Percentiles rank a stretch among this genome's conserved stretches.
Conservation (phyloP, 2,888 invertebrate species). For the Xestoiulus laeticollis region DNA sequence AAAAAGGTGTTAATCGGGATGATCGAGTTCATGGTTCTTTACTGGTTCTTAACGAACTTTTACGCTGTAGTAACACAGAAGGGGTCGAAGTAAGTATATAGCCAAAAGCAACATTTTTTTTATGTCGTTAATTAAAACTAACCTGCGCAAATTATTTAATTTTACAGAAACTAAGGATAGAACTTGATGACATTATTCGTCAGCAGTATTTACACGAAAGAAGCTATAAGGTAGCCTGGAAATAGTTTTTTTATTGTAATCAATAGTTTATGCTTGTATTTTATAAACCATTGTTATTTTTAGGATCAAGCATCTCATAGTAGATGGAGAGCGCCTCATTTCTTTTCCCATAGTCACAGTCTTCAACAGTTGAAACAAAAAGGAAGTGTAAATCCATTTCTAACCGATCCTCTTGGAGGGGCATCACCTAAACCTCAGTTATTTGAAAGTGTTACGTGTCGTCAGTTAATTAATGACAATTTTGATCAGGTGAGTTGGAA, state of each 20-base stretch:
- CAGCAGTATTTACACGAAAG: conserved; percentile 63
- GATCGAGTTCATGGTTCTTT: conserved; percentile 93
- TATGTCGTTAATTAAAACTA: not conserved
- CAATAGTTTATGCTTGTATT: not conserved
- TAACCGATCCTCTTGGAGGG: not conserved
- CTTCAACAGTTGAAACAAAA: conserved; percentile 58
- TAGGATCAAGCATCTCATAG: conserved; percentile 52
- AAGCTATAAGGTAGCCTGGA: conserved; percentile 53
- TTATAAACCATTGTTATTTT: not conserved
- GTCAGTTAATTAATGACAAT: conserved; percentile 81
- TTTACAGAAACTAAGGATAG: conserved; percentile 62
- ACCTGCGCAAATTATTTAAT: not conserved
- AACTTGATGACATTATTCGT: conserved; percentile 64
- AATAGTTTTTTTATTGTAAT: conserved; percentile 2
- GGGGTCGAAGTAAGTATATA: conserved; percentile 59
- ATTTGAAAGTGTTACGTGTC: conserved; percentile 88
- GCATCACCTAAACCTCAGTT: conserved; percentile 67
- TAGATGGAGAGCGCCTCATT: conserved; percentile 54
- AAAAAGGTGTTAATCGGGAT: conserved; percentile 83
- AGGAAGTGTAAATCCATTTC: conserved; percentile 53
- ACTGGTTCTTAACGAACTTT: conserved; percentile 90
- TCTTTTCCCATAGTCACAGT: conserved; percentile 55
- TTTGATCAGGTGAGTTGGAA: conserved; percentile 71
- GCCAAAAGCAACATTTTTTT: not conserved
- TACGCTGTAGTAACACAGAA: conserved; percentile 86